Percentiles rank a stretch among this genome's conserved stretches.
Conservation (phyloP, 2,797 vertebrate genomes). For the Strix occidentalis region DNA sequence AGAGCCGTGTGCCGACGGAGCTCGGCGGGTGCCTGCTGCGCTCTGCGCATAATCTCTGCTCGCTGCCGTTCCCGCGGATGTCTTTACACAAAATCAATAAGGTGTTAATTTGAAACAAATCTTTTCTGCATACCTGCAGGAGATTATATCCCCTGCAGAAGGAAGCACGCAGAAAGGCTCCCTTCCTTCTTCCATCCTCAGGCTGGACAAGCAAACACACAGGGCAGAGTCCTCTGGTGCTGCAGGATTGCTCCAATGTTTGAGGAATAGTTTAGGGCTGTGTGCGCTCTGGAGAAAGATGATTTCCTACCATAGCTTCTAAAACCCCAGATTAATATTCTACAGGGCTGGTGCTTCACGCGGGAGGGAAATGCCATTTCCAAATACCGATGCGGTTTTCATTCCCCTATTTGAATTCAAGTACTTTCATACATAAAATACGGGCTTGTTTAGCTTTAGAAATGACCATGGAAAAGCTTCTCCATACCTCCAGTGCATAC, state of each 20-base stretch:
- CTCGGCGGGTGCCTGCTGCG: neutral
- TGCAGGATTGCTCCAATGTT: neutral
- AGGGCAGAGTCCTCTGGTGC: neutral
- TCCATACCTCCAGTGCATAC: neutral
- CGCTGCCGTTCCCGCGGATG: neutral
- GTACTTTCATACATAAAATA: neutral
- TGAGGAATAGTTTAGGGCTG: neutral
- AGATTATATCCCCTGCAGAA: neutral
- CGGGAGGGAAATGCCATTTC: neutral
- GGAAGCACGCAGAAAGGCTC: neutral
- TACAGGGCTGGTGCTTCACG: neutral
- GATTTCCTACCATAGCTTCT: slow-evolving; percentile 18
- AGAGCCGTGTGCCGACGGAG: accelerated
- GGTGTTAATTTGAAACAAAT: neutral
- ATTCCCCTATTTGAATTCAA: neutral
- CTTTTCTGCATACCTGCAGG: slow-evolving; percentile 3
- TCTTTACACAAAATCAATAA: neutral
- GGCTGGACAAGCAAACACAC: neutral
- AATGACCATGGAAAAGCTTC: neutral
- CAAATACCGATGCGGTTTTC: neutral
- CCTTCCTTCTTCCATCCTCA: neutral
- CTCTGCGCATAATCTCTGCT: accelerated
- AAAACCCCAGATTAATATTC: slow-evolving; percentile 56
- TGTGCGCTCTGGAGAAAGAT: slow-evolving; percentile 42
- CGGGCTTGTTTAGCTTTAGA: neutral